Evolutionary conservation across 2,888 invertebrate species (phyloP), one percentile per base, ranked within the genome.

Genomic region (Alentia gelatinosa): DNA sequence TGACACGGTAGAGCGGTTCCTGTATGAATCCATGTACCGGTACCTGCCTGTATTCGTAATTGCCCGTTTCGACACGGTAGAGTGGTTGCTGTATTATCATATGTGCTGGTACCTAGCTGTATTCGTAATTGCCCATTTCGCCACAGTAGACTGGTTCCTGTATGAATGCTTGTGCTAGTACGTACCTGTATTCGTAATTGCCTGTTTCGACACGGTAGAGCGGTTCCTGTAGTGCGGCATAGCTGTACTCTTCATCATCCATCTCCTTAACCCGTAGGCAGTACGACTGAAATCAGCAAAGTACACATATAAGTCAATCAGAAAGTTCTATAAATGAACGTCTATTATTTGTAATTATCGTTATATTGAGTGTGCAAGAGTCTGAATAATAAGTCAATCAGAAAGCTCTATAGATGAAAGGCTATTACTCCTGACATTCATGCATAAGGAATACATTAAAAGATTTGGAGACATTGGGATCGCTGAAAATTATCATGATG

Each of bases 51-150:
- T 99, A 99, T 96, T 99, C 99, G 96, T 99, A 99, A 96, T 99
- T 99, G 79, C 99, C 99, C 0, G 99, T 99, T 96, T 99, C 99
- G 0, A 99, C 98, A 74, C 99, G 97, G 96, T 99, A 99, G 56
- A 99, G 96, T 0, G 99, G 99, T 95, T 99, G 99, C 95, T 99
- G 99, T 23, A 99, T 56, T n/a, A n/a, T 12, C n/a, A 1, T n/a
- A 12, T 84, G 93, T 7, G 96, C 98, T 47, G 95, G 7, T 23
- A 90, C 95, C 95, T 98, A 99, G 83, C 98, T 98, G 93, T 98
- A 98, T 94, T 99, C 99, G 95, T 99, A 99, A 95, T 99, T 99
- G 94, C 99, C 99, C 98, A 99, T 98, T 96, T 99, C 99, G 0
- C 99, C 98, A 74, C 99, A 97, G 96, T 99, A 99, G 56, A 99